Conservation (phyloP, 1,140 invertebrate species). For the Harpegnathos saltator region DNA sequence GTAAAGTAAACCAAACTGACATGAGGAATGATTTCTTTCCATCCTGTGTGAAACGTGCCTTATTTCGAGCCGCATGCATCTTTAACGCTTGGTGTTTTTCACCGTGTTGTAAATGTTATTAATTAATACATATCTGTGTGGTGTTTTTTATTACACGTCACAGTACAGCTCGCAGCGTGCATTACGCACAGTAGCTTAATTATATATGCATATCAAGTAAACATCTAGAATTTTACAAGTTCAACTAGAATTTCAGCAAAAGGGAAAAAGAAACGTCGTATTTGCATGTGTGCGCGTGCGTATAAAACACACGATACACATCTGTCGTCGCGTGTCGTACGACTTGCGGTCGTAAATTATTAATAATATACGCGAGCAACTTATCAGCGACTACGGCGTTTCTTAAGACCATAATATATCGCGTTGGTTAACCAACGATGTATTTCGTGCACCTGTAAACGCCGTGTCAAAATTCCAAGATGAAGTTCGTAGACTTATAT, state of each 20-base stretch:
- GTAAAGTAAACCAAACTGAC: conserved; percentile 79
- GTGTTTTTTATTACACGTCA: neutral
- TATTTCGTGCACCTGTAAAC: neutral
- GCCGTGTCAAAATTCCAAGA: conserved; percentile 7
- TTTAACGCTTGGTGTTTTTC: conserved; percentile 22
- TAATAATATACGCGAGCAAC: neutral
- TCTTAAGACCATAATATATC: neutral
- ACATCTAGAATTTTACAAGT: neutral
- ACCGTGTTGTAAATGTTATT: neutral
- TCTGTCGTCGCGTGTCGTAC: no score
- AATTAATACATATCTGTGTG: no score
- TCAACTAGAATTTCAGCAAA: neutral
- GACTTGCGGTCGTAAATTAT: neutral
- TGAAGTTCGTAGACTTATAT: no score
- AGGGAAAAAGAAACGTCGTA: neutral
- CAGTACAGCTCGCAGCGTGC: neutral
- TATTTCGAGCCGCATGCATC: neutral
- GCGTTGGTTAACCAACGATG: neutral
- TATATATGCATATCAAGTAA: neutral
- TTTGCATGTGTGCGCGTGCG: no score
- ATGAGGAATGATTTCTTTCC: conserved; percentile 40
- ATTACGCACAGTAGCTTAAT: neutral
- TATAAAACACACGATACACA: no score
- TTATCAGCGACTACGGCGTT: neutral
- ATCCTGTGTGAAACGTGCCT: neutral